phyloP scores from a whole-genome alignment of 2,113 vertebrate species.

The Crotalus tigris region DNA sequence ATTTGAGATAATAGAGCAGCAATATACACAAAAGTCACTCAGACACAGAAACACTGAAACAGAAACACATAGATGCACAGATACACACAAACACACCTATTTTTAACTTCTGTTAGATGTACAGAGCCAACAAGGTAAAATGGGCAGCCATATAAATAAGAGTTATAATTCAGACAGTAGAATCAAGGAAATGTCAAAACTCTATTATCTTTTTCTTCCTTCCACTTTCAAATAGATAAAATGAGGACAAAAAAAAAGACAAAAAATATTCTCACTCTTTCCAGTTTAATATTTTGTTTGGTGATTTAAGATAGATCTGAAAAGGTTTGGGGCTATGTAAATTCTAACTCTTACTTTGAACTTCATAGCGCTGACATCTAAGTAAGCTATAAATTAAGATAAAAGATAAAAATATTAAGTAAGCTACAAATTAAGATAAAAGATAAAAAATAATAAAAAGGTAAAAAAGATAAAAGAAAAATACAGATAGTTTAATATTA shows the following conservation, averaged over 20 bases:
- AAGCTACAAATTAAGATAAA: neutral
- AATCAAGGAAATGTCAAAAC: neutral
- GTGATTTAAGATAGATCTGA: neutral
- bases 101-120: neutral
- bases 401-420: neutral
- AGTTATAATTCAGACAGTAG: neutral
- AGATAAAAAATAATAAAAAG: too few species aligned
- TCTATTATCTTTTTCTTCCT: neutral
- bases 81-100: neutral
- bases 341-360: neutral
- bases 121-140: neutral
- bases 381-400: neutral
- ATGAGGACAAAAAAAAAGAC: neutral
- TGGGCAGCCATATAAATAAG: neutral
- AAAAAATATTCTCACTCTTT: neutral
- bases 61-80: neutral
- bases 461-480: neutral
- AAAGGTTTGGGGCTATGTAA: neutral
- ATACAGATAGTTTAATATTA: neutral
- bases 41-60: neutral
- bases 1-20: neutral
- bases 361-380: neutral
- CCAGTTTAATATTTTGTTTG: neutral
- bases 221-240: neutral
- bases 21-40: neutral